Base-by-base conservation (phyloP, 2,113 vertebrate genomes). In the Lucifuga dentata region DNA sequence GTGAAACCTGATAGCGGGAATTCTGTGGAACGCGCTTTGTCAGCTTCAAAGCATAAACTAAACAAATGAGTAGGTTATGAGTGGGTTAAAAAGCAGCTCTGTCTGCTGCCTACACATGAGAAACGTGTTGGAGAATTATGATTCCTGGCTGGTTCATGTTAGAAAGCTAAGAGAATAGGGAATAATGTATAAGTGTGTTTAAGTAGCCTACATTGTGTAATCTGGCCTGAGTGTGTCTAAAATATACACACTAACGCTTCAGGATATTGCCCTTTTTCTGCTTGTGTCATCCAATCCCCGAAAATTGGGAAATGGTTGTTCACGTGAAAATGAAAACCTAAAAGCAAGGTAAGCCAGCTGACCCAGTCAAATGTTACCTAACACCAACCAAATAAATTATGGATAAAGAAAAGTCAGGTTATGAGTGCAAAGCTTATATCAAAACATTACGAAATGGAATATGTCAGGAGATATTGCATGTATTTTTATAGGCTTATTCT, bases 1-100 rank as follows among this genome's bases (percentile, higher is more conserved):
- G 63, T 36, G 60, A 48, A 76, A 87, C 52, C 11, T 4, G 49
- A 83, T 61, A 45, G 33, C 43, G 7, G 73, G 45, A 59, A 48
- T 21, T 48, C 20, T 29, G 46, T 59, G 63, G 52, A 70, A 66
- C 79, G 20, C 21, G 26, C 43, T 23, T 76, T 50, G 52, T 75
- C 17, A 4, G 68, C 32, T 45, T 38, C 9, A 38, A 19, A 57
- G 50, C 20, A 40, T 55, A 11, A 11, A 58, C 32, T 15, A 17
- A 49, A 26, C 8, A 38, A 38, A 55, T 48, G 5, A 0, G 11
- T 36, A 51, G 46, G 23, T 56, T 16, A 11, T 26, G 35, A 35
- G n/a, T n/a, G n/a, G n/a, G n/a, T n/a, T n/a, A 41, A 48, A 46
- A 56, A 68, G 39, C 23, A 2, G 41, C 11, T 6, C 17, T 46